Percentiles rank a stretch among this genome's conserved stretches.
Evolutionary conservation across 2,888 invertebrate species (phyloP).

Genomic region (Teinopalpus imperialis): DNA sequence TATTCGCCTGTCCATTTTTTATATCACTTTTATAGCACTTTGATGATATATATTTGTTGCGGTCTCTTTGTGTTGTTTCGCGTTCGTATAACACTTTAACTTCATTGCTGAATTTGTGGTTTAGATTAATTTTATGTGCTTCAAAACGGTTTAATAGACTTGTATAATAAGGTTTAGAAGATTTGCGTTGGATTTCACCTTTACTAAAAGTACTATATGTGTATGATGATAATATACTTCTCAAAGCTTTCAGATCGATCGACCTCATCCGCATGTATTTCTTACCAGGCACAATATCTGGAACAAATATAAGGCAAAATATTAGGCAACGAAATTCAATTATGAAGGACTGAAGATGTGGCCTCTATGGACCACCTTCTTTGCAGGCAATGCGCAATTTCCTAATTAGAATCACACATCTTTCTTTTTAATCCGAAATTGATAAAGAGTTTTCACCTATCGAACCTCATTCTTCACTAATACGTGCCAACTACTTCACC

Average conservation of each 20-base stretch:
- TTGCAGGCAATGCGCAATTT: too few relatives aligned
- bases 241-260: constrained; percentile 14
- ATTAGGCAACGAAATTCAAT: too few relatives aligned
- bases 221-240: constrained; percentile 10
- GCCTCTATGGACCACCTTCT: too few relatives aligned
- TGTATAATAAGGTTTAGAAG: not conserved
- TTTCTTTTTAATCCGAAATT: too few relatives aligned
- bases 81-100: constrained; percentile 17
- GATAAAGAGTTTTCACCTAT: too few relatives aligned
- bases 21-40: constrained; percentile 1
- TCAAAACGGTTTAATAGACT: constrained; percentile 1
- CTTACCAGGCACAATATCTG: constrained; percentile 4
- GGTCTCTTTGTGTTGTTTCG: constrained; percentile 2
- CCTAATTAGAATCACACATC: too few relatives aligned
- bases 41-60: not conserved
- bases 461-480: too few relatives aligned
- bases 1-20: not conserved
- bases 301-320: too few relatives aligned
- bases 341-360: too few relatives aligned
- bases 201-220: not conserved
- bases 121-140: not conserved
- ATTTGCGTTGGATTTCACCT: constrained; percentile 3
- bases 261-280: constrained; percentile 10
- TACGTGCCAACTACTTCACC: too few relatives aligned
- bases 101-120: constrained; percentile 2